These are phyloP conservation scores for Epinephelus cyanopodus DNA, from an alignment of 2,113 vertebrate species.

Conservation along the genomic window DNA sequence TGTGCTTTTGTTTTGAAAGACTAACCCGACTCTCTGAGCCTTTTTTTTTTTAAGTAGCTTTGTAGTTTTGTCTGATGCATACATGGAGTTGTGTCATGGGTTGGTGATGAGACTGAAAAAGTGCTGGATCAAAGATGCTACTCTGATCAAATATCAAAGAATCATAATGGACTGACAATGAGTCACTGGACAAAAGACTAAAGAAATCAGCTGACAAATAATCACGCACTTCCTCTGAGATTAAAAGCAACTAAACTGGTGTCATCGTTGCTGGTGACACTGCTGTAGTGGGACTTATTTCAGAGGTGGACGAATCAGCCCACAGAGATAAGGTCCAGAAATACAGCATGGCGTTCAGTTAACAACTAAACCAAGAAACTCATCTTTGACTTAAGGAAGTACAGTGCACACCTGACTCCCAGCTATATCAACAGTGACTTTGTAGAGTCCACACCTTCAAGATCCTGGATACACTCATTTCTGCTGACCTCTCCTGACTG, in stretches of 20 bases:
- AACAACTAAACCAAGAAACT: no score
- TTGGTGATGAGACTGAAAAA: slow-evolving; percentile 49
- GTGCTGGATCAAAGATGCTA: slow-evolving; percentile 61
- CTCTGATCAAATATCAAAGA: slow-evolving; percentile 23
- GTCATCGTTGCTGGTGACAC: no score
- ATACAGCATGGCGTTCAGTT: no score
- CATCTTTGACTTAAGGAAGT: no score
- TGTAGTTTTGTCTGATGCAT: slow-evolving; percentile 37
- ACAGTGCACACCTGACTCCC: no score
- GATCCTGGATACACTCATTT: no score
- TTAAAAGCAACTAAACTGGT: slow-evolving; percentile 7
- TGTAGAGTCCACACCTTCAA: no score
- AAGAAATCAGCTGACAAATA: neutral
- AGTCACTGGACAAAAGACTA: neutral
- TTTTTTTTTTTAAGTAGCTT: slow-evolving; percentile 67
- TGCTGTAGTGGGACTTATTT: no score
- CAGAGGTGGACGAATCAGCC: no score
- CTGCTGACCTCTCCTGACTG: no score
- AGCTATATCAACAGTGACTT: no score
- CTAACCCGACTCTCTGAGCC: slow-evolving; percentile 68
- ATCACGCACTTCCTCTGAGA: slow-evolving; percentile 36
- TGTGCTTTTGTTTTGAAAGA: slow-evolving; percentile 73
- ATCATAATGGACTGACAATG: neutral
- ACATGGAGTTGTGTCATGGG: neutral
- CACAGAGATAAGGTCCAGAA: no score